Conservation (phyloP, 2,888 invertebrate genomes). For the Eulithis testata region DNA sequence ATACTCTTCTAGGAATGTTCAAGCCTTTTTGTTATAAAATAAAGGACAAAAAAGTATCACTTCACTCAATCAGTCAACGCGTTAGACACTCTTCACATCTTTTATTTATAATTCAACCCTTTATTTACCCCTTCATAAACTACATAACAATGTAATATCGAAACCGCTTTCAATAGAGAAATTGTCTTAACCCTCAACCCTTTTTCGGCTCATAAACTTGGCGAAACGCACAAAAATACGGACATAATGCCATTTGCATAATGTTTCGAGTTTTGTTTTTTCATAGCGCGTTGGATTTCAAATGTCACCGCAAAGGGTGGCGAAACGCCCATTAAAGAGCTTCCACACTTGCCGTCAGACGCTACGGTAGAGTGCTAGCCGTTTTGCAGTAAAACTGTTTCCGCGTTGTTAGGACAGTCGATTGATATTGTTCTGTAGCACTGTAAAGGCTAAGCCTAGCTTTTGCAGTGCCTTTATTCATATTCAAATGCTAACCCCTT, state of each 20-base stretch:
- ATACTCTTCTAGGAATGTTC: too few relatives aligned
- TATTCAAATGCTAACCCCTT: too few relatives aligned
- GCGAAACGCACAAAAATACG: constrained; percentile 81
- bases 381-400: too few relatives aligned
- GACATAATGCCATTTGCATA: constrained; percentile 84
- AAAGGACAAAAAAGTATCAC: constrained; percentile 2
- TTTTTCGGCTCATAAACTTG: constrained; percentile 81
- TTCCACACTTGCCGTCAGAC: constrained; percentile 13
- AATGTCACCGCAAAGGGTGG: constrained; percentile 81
- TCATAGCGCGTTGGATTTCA: constrained; percentile 79
- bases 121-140: constrained; percentile 49
- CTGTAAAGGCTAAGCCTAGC: too few relatives aligned
- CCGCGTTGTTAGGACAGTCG: too few relatives aligned
- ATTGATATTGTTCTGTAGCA: too few relatives aligned
- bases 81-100: constrained; percentile 11
- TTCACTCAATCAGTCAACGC: constrained; percentile 8
- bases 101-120: constrained; percentile 29
- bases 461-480: too few relatives aligned
- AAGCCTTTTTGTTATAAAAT: neutral
- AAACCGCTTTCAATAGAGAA: constrained; percentile 62
- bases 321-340: constrained; percentile 75
- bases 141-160: constrained; percentile 67
- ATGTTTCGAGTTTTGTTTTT: constrained; percentile 82
- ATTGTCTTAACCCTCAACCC: constrained; percentile 81
- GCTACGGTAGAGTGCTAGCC: too few relatives aligned